A percentile compares a stretch with the other conserved stretches of the same genome.
Evolutionary conservation across 2,797 vertebrate species (phyloP).

Genomic region (Amblyraja radiata): DNA sequence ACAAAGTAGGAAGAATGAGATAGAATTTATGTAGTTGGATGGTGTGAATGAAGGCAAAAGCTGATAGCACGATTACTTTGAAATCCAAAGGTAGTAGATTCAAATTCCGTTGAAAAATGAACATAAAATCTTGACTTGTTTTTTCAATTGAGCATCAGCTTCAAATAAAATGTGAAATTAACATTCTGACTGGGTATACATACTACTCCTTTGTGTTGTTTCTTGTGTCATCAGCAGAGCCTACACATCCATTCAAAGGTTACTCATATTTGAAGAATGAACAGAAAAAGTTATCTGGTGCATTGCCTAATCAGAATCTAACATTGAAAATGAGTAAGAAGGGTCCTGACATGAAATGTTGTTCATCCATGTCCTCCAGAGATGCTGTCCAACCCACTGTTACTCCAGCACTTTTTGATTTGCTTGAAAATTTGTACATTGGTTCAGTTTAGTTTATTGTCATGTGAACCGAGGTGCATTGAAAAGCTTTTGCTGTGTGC

Average conservation of each 20-base stretch:
- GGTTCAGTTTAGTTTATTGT: too few relatives aligned
- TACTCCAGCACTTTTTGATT: too few relatives aligned
- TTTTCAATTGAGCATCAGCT: not conserved
- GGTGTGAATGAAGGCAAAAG: not conserved
- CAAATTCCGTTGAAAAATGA: not conserved
- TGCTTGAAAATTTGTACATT: too few relatives aligned
- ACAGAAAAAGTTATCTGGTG: not conserved
- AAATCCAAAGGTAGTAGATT: not conserved
- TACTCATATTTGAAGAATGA: not conserved
- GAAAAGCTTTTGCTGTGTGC: too few relatives aligned
- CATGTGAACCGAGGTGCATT: too few relatives aligned
- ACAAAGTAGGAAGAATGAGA: not conserved
- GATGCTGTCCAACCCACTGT: too few relatives aligned
- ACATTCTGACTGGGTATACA: not conserved
- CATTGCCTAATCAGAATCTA: not conserved
- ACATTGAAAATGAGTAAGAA: not conserved
- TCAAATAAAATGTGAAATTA: not conserved
- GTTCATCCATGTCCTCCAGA: too few relatives aligned
- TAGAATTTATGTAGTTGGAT: not conserved
- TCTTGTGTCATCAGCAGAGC: not conserved
- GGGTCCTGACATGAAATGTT: too few relatives aligned
- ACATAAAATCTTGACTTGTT: not conserved
- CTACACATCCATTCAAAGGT: not conserved
- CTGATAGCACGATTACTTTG: not conserved
- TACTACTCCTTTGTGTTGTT: not conserved